Conservation (phyloP, 2,797 vertebrate genomes). For the Sebastes hubbsi region DNA sequence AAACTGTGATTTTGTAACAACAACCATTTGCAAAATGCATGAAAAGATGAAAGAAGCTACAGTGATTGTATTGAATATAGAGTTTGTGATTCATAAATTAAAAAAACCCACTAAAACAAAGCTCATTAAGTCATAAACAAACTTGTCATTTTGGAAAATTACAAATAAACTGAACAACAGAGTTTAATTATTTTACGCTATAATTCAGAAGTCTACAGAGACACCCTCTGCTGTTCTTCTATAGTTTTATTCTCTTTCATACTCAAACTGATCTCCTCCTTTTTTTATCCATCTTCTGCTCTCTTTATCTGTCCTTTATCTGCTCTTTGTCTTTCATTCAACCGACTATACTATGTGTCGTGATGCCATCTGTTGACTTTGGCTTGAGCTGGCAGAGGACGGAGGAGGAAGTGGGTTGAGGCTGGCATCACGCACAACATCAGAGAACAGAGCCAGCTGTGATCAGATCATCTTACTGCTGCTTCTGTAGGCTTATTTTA, state of each 20-base stretch:
- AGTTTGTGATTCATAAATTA: not conserved
- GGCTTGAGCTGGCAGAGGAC: conserved; percentile 25
- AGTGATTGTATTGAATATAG: not conserved
- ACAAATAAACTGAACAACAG: not conserved
- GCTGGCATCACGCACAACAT: conserved; percentile 26
- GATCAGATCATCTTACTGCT: not conserved
- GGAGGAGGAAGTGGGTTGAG: not conserved
- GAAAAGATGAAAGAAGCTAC: not conserved
- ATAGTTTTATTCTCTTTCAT: not conserved
- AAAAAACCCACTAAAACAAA: not conserved
- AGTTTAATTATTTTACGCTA: not conserved
- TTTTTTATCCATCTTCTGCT: not conserved
- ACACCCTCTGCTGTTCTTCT: not conserved
- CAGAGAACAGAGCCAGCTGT: conserved; percentile 5
- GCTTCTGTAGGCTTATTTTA: not conserved
- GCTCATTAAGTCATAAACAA: not conserved
- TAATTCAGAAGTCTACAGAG: not conserved
- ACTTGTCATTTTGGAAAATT: not conserved
- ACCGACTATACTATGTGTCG: not conserved
- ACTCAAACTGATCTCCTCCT: not conserved
- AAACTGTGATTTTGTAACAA: not conserved
- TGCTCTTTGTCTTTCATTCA: conserved; percentile 20
- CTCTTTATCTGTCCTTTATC: conserved; percentile 10
- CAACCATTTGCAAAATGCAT: not conserved
- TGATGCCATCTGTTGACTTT: conserved; percentile 73